phyloP scores from a whole-genome alignment of 2,113 vertebrate species.

The Trichechus manatus region DNA sequence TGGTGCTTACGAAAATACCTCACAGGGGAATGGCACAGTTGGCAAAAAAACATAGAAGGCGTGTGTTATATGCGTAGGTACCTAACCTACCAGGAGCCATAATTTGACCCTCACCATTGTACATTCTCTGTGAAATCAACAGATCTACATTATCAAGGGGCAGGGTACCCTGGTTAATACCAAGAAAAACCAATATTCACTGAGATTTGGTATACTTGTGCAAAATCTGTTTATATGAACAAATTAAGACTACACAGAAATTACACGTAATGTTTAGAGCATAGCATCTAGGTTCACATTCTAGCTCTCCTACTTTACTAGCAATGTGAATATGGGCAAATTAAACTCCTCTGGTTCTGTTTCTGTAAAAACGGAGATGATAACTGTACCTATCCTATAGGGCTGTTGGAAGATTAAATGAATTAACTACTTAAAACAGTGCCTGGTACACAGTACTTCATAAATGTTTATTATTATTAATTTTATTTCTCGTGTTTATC shows the following conservation, averaged over 20 bases:
- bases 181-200: background rate
- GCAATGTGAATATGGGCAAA: background rate
- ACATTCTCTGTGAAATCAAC: background rate
- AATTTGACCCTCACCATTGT: background rate
- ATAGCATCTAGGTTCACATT: background rate
- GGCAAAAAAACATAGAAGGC: no score
- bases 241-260: conserved; percentile 13
- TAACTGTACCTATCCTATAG: background rate
- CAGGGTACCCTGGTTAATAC: background rate
- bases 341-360: background rate
- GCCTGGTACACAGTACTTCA: background rate
- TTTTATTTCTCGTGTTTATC: conserved; percentile 41
- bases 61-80: background rate
- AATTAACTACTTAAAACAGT: conserved; percentile 24
- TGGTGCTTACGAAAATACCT: no score
- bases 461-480: background rate
- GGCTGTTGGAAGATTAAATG: background rate
- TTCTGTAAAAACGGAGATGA: conserved; percentile 45
- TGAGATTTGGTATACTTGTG: background rate
- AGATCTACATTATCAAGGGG: background rate
- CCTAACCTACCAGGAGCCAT: background rate
- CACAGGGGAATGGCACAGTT: no score
- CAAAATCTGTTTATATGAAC: background rate
- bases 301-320: conserved; percentile 14
- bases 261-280: background rate